These are phyloP conservation scores for Elephas maximus DNA, from an alignment of 2,113 vertebrate species.

Conservation along the genomic window DNA sequence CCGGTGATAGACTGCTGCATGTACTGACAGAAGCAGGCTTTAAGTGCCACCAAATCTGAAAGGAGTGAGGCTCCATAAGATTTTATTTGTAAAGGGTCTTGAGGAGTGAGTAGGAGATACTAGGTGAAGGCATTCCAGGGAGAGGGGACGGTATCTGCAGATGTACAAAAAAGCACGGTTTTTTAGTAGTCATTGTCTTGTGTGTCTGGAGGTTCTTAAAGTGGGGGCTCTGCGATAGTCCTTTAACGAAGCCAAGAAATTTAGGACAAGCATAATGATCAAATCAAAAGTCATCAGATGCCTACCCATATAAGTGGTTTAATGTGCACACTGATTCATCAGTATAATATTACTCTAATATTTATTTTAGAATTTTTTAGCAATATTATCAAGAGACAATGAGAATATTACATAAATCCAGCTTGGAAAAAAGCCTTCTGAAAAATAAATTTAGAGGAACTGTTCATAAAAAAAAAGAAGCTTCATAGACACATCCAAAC, in stretches of 20 bases:
- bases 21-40: neutral
- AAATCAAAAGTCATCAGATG: neutral
- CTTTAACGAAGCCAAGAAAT: neutral
- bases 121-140: neutral
- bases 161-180: neutral
- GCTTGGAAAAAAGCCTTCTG: slow-evolving; percentile 7
- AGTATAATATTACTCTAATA: slow-evolving; percentile 5
- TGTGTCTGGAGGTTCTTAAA: neutral
- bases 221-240: neutral
- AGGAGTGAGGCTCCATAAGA: neutral
- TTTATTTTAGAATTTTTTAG: slow-evolving; percentile 20
- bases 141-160: neutral
- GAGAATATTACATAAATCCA: slow-evolving; percentile 32
- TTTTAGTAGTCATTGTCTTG: slow-evolving; percentile 13
- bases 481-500: too few relatives aligned
- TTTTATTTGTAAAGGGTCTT: slow-evolving; percentile 16
- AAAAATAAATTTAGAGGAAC: slow-evolving; percentile 37
- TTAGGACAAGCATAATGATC: neutral
- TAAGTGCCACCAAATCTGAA: neutral
- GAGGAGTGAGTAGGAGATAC: neutral
- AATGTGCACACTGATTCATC: neutral
- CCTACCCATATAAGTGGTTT: neutral
- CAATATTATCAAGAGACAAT: neutral
- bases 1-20: neutral
- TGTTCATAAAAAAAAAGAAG: neutral